A percentile compares a stretch with the other conserved stretches of the same genome.
phyloP scores from a whole-genome alignment of 2,888 invertebrate species.

The Alviniconcha strummeri region DNA sequence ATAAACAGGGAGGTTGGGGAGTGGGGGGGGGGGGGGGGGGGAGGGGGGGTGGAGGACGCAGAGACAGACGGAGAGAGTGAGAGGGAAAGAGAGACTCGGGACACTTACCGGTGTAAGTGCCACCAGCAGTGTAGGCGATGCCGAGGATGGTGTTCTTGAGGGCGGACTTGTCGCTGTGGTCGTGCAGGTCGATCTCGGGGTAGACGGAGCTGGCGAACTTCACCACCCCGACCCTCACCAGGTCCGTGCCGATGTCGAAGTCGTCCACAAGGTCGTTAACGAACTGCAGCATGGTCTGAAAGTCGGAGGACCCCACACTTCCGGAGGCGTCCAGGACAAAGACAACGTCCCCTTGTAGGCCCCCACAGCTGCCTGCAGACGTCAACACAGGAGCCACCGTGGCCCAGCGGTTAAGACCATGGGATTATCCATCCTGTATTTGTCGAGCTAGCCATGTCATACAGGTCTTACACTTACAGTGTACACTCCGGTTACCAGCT shows the following conservation, averaged over 20 bases:
- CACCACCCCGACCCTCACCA: neutral
- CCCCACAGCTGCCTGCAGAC: neutral
- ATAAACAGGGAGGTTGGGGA: no score
- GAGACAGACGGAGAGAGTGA: no score
- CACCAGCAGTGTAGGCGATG: neutral
- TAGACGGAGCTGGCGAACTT: neutral
- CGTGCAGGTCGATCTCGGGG: conserved; percentile 14
- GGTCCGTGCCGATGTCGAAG: neutral
- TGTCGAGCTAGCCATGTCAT: no score
- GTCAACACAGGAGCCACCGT: no score
- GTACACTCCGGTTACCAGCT: no score
- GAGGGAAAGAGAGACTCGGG: no score
- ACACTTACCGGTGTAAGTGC: neutral
- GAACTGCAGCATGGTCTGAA: neutral
- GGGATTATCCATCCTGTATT: no score
- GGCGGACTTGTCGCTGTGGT: neutral
- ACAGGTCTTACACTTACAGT: no score
- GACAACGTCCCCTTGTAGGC: neutral
- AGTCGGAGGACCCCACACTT: neutral
- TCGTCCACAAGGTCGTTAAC: neutral
- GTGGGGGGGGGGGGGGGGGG: no score
- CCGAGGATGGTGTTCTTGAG: neutral
- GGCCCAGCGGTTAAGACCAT: no score
- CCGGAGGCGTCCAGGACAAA: conserved; percentile 1
- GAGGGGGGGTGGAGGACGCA: no score